Evolutionary conservation across 2,888 invertebrate genomes (phyloP).

Genomic region (Pasiphila rectangulata): DNA sequence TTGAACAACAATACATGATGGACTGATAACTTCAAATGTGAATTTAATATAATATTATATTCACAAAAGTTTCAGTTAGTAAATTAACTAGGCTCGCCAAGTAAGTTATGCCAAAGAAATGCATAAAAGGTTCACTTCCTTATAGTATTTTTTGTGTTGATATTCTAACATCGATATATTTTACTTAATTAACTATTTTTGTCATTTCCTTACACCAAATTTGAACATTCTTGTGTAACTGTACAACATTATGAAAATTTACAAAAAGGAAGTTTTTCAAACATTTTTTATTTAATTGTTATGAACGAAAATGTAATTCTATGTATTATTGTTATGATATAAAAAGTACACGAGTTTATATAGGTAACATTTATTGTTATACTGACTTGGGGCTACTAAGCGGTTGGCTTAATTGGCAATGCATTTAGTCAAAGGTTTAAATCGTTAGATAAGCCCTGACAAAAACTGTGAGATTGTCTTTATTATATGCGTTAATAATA

Average conservation of each 20-base stretch:
- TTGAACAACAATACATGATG: no score
- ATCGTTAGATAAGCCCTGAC: no score
- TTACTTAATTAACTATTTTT: slow-evolving; percentile 2
- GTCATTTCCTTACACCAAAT: slow-evolving; percentile 15
- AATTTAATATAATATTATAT: no score
- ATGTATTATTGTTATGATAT: background rate
- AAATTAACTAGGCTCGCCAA: no score
- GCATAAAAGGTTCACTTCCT: no score
- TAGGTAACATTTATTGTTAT: background rate
- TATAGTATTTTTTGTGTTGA: no score
- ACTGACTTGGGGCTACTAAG: slow-evolving; percentile 16
- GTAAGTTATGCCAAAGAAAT: no score
- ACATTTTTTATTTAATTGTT: background rate
- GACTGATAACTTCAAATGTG: no score
- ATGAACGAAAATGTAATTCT: slow-evolving; percentile 6
- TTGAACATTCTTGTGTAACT: slow-evolving; percentile 16
- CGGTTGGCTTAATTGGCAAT: slow-evolving; percentile 3
- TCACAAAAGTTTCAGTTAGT: no score
- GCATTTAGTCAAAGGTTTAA: background rate
- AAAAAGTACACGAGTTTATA: background rate
- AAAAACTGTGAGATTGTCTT: no score
- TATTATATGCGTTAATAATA: no score
- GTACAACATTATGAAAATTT: slow-evolving; percentile 23
- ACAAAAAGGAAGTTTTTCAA: slow-evolving; percentile 1
- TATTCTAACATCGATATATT: no score